phyloP scores from a whole-genome alignment of 2,888 invertebrate species.

The Rhabditoides inermis region DNA sequence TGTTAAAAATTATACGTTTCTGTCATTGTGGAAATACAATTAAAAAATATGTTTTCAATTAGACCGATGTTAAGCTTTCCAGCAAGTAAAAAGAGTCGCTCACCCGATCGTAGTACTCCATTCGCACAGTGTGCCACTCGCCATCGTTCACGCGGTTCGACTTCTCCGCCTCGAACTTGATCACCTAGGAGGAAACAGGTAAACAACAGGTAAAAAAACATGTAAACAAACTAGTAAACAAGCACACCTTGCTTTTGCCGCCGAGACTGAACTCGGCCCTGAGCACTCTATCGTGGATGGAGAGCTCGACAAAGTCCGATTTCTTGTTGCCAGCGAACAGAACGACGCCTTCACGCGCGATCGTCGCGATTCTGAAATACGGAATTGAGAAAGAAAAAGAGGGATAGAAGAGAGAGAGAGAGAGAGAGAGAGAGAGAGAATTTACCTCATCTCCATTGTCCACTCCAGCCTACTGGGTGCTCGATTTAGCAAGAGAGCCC shows the following conservation, averaged over 20 bases:
- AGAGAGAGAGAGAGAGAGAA: background rate
- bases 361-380: constrained; percentile 40
- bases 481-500: constrained; percentile 23
- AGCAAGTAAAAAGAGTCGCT: constrained; percentile 1
- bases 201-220: constrained; percentile 7
- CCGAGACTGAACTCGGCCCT: constrained; percentile 20
- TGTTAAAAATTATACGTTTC: too few species aligned
- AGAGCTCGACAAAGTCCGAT: constrained; percentile 40
- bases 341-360: constrained; percentile 34
- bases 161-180: constrained; percentile 34
- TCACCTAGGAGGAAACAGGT: constrained; percentile 31
- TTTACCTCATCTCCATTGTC: constrained; percentile 27
- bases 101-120: constrained; percentile 38
- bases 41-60: too few species aligned
- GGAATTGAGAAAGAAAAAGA: too few species aligned
- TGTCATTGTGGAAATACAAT: too few species aligned
- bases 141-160: constrained; percentile 46
- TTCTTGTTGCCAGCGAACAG: constrained; percentile 34
- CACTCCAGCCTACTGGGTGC: constrained; percentile 28
- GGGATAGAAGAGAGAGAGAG: too few species aligned
- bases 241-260: constrained; percentile 1
- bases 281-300: constrained; percentile 33
- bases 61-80: too few species aligned
- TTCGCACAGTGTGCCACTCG: constrained; percentile 41
- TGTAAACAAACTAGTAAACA: background rate